Base-by-base conservation (phyloP, 2,888 invertebrate genomes). In the Eupsilia transversa region DNA sequence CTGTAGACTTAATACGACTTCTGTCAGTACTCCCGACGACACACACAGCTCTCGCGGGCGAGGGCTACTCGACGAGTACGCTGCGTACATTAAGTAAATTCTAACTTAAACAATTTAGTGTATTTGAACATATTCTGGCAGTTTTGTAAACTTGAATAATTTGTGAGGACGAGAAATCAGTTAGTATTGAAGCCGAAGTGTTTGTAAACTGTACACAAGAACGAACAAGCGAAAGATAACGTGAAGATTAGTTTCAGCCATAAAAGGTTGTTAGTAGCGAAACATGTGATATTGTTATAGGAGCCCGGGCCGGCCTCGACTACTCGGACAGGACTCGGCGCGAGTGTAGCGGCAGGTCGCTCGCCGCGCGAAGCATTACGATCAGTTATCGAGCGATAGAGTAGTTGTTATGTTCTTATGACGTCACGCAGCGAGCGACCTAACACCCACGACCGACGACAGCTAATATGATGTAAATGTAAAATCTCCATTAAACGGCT, bases 221-320 rank as follows among this genome's bases (percentile, higher is more conserved):
- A 72, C 90, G 91, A 89, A 88, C 89, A 90, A 88, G 92, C 91
- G 93, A 92, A 92, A 92, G 92, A 93, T 93, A 93, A 92, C 93
- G 94, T 94, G 94, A 94, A 93, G 90, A 91, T 91, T 92, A 90
- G 90, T 90, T 89, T 89, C 92, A 90, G 89, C 92, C 91, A 89
- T 91, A 88, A 86, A 89, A 87, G 85, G 91, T 90, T 90, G 91
- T 90, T 89, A 90, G 89, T 90, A 90, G 89, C 89, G 83, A 91
- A 91, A 91, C 91, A 89, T 91, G 91, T 91, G 91, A 91, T 91
- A 91, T 91, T 91, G 90, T 88, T 90, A 91, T 91, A 91, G 90
- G 81, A 81, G 86, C 91, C 90, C 91, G 89, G 89, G 88, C 72
- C 90, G 90, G 71, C 83, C 80, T 89, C 89, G 88, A 89, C 84